phyloP scores from a whole-genome alignment of 92 coral and sea anemone species.

The Montipora capitata region DNA sequence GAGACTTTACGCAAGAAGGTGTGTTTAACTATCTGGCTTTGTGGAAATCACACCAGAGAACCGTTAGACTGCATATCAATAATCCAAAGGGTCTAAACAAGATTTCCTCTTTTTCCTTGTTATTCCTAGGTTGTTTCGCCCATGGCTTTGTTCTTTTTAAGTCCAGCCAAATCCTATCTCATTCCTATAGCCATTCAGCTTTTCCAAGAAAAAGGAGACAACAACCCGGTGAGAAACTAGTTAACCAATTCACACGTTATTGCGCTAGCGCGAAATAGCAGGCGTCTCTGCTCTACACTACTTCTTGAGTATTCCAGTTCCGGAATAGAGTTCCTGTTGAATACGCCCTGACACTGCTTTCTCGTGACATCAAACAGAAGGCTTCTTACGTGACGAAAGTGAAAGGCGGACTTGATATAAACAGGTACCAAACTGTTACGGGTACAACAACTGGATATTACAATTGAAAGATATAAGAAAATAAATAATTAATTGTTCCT shows the following conservation, averaged over 20 bases:
- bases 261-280: not conserved
- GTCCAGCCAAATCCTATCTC: conserved; percentile 76
- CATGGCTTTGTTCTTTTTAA: conserved; percentile 90
- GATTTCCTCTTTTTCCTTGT: too few species aligned
- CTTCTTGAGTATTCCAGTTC: too few species aligned
- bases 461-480: too few species aligned
- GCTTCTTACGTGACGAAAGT: not conserved
- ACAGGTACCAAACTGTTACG: not conserved
- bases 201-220: conserved; percentile 74
- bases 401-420: not conserved
- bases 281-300: too few species aligned
- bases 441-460: not conserved
- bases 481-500: not conserved
- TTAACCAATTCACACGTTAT: not conserved
- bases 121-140: conserved; percentile 86
- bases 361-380: too few species aligned
- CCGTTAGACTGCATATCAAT: too few species aligned
- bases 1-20: too few species aligned
- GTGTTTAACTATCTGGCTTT: too few species aligned
- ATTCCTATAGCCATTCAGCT: conserved; percentile 95
- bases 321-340: too few species aligned
- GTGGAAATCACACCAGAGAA: too few species aligned
- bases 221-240: conserved; percentile 87
- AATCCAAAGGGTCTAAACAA: too few species aligned
- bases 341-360: too few species aligned